Base-by-base conservation (phyloP, 37 sponge, comb jelly and placozoan species). In the Bolinopsis microptera region DNA sequence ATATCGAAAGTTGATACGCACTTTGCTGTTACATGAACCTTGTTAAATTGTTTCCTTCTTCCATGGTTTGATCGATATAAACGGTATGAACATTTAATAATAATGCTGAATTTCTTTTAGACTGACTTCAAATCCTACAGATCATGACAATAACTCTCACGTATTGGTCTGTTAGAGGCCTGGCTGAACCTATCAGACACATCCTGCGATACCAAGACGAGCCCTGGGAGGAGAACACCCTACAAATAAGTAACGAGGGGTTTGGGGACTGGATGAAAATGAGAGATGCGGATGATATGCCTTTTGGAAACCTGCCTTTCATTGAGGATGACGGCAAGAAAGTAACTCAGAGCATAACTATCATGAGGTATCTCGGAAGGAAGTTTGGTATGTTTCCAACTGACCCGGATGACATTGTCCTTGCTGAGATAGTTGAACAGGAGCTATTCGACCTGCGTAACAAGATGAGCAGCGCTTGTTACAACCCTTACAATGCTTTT, bases 251-350 rank as follows among this genome's bases (percentile, higher is more conserved):
- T 1, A 72, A 24, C 5, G 75, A 72, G 75, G 75, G 75, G 13
- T 30, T 72, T 3, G 27, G 18, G 30, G 30, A 40, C 26, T 86
- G 35, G 36, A 9, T 39, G 41, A 35, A 28, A 36, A 41, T 86
- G 41, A 35, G 61, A 25, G 41, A 86, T 26, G 27, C 40, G 3
- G 36, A 35, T 0, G 90, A 41, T 3, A 23, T 86, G 26, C 41
- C 41, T 0, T 86, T 86, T 30, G 90, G 61, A 2, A 86, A 86
- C 90, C 41, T 86, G 3, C 90, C 90, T n/a, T 86, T 86, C 61
- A 39, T 86, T 23, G 90, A 41, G 61, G 90, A 86, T 27, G 90
- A 25, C 0, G 61, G 31, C 5, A 34, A 24, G 30, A 41, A 86
- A n/a, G 90, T 86, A 21, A 33, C 90, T 25, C 90, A 86, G 90